These are phyloP conservation scores for Myotis lucifugus DNA, from an alignment of 2,113 vertebrate genomes.

Conservation along the genomic window DNA sequence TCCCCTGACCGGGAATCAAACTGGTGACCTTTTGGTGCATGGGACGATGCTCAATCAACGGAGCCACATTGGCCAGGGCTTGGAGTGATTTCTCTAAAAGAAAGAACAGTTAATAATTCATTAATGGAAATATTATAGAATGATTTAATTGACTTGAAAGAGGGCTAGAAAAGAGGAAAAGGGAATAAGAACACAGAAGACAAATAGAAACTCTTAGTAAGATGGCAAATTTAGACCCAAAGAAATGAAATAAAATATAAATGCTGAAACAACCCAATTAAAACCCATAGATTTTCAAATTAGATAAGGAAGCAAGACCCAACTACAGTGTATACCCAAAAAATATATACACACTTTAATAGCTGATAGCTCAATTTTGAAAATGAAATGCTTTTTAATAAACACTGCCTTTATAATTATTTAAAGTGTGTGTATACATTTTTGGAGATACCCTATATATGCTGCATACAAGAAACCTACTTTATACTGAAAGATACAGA, in stretches of 20 bases:
- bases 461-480: not conserved
- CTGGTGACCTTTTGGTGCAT: too few species aligned
- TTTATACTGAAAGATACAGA: not conserved
- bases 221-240: not conserved
- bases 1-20: too few species aligned
- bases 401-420: too few species aligned
- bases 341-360: too few species aligned
- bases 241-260: conserved; percentile 16
- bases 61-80: too few species aligned
- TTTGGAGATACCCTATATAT: not conserved
- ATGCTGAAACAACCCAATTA: not conserved
- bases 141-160: not conserved
- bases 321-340: not conserved
- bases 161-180: not conserved
- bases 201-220: not conserved
- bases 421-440: too few species aligned
- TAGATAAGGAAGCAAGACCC: not conserved
- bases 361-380: too few species aligned
- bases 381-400: too few species aligned
- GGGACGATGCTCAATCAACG: too few species aligned
- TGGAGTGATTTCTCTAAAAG: not conserved
- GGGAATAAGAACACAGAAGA: not conserved
- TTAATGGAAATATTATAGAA: not conserved
- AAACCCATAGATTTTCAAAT: not conserved
- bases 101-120: not conserved